Evolutionary conservation across 2,113 vertebrate genomes (phyloP).

Genomic region (Sphyrna mokarran): DNA sequence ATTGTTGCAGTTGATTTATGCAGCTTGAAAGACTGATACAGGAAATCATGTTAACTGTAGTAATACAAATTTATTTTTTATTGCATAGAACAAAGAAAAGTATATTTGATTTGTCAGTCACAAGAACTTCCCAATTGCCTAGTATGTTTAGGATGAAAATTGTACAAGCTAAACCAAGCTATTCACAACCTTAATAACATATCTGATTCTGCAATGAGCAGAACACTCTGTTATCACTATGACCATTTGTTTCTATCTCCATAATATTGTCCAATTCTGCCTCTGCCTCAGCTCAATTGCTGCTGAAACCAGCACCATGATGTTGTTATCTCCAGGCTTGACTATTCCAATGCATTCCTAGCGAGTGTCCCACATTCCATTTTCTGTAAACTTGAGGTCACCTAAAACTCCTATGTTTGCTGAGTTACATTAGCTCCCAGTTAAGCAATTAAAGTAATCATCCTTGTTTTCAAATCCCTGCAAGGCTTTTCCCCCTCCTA

Average conservation of each 20-base stretch:
- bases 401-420: neutral
- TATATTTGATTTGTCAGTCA: slow-evolving; percentile 36
- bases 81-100: no score
- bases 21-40: neutral
- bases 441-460: no score
- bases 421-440: neutral
- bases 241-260: neutral
- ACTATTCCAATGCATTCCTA: neutral
- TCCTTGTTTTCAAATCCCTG: neutral
- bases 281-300: neutral
- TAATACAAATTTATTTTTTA: neutral
- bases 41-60: neutral
- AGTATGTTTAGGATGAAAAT: slow-evolving; percentile 32
- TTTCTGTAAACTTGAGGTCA: neutral
- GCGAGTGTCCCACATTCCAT: neutral
- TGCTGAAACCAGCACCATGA: neutral
- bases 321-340: neutral
- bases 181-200: neutral
- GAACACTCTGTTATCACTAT: neutral
- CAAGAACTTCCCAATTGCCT: slow-evolving; percentile 38
- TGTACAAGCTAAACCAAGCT: neutral
- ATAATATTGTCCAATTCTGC: neutral
- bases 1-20: neutral
- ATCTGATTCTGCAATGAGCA: neutral
- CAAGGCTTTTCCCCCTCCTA: neutral